phyloP scores from a whole-genome alignment of 1,140 invertebrate genomes.

The Formica selysi region DNA sequence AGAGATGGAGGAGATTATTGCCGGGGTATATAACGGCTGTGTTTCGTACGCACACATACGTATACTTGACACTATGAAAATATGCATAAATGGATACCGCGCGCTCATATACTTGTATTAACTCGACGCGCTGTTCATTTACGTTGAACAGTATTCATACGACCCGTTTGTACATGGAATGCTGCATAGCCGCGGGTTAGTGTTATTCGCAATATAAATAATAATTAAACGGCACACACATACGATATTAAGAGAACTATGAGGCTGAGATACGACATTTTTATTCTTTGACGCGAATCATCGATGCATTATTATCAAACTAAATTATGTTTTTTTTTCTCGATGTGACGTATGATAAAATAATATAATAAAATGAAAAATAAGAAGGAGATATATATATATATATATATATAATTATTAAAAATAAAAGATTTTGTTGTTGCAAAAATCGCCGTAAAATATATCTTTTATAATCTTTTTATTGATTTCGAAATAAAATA shows the following conservation, averaged over 20 bases:
- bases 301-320: conserved; percentile 15
- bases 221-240: conserved; percentile 16
- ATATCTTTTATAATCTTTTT: no score
- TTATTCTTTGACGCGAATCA: neutral
- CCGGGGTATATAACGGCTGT: conserved; percentile 6
- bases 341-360: neutral
- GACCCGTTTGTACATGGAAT: conserved; percentile 37
- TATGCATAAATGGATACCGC: conserved; percentile 35
- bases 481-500: no score
- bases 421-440: no score
- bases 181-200: conserved; percentile 47
- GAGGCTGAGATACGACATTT: conserved; percentile 3
- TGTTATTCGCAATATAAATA: conserved; percentile 46
- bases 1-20: conserved; percentile 24
- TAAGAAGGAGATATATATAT: no score
- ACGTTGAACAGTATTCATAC: conserved; percentile 33
- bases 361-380: no score
- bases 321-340: neutral
- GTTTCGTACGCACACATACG: neutral
- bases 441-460: no score
- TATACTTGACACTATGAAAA: conserved; percentile 4
- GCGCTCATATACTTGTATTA: conserved; percentile 39
- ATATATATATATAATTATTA: no score
- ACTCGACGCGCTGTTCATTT: conserved; percentile 44
- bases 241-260: conserved; percentile 24